Evolutionary conservation across 2,113 vertebrate species (phyloP), one percentile per base, ranked within the genome.

Genomic region (Neomonachus schauinslandi): DNA sequence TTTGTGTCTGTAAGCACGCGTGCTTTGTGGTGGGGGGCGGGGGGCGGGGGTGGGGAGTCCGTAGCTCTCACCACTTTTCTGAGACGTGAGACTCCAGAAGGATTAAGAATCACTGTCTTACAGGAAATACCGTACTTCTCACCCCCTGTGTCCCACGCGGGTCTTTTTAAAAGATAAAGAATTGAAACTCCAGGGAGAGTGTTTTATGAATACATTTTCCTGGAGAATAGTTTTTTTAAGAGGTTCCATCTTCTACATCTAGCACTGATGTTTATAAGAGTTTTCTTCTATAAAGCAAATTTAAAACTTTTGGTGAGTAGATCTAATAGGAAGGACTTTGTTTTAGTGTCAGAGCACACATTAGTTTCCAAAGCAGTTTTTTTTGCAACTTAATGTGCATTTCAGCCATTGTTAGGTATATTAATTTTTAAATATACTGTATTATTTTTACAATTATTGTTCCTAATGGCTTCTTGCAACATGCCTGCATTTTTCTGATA

Each of bases 361-460:
- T 59, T 90, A 26, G 5, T 92, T 89, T 97, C 80, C 65, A 91
- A 22, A 49, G 69, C 59, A 46, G 57, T 83, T 84, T 97, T 91
- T 91, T 94, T 95, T 82, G 19, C 57, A 84, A 53, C 14, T 55
- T 91, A 49, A 79, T 88, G 69, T 91, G 24, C 89, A 72, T 81
- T 96, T 98, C 76, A 81, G 90, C 92, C 89, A 81, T 72, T 94
- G 61, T 87, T 86, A 80, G 76, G 61, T 91, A 1, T 93, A 95
- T 94, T 93, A 71, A 92, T 95, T 97, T 97, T 98, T 94, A 91
- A 97, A 95, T 91, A 49, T 79, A 31, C n/a, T 83, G 19, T 95
- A 63, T 85, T 94, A n/a, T 97, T 96, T 98, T 97, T 96, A 90
- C 0, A 1, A 90, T 90, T 84, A 87, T 95, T 91, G 31, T 92